Base-by-base conservation (phyloP, 2,797 vertebrate genomes). In the Trematomus bernacchii region DNA sequence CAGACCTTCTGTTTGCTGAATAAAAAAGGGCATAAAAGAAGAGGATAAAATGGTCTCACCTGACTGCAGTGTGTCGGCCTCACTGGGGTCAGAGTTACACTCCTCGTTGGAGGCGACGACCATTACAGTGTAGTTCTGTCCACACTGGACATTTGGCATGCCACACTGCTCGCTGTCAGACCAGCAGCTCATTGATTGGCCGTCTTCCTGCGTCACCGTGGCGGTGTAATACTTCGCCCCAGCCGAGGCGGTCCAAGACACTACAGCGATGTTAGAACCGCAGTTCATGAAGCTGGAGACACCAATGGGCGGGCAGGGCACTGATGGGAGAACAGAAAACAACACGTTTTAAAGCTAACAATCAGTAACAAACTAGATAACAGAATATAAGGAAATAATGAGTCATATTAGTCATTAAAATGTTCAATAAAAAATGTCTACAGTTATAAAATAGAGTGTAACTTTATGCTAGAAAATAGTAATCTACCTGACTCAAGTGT, bases 281-380 rank as follows among this genome's bases (percentile, higher is more conserved):
- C 96, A 96, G 84, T 94, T 91, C 88, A 94, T 87, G 58, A 58
- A 80, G 57, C 91, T 94, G 70, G 62, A 59, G 57, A 95, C 72
- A 1, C 1, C 12, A 0, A 85, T 88, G 21, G 95, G 94, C 2
- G 89, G 79, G 69, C 96, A 96, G 16, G 96, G 95, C 67, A 87
- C 96, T 96, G 79, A 50, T 62, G 60, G 27, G 54, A 15, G 3
- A 21, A 10, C n/a, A 37, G 46, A 71, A 54, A 19, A 23, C 30
- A 27, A 60, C 33, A 30, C 6, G 47, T 40, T 63, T 18, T 11
- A 71, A 13, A 67, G 23, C 19, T 18, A 68, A 23, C 3, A 30
- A 58, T 3, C 30, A 19, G 69, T 30, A 9, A 42, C 48, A 1
- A 62, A 55, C 40, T 62, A 11, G 1, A 64, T 58, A 10, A 63